Evolutionary conservation across 2,797 vertebrate genomes (phyloP).

Genomic region (Bryconaethiops microstoma): DNA sequence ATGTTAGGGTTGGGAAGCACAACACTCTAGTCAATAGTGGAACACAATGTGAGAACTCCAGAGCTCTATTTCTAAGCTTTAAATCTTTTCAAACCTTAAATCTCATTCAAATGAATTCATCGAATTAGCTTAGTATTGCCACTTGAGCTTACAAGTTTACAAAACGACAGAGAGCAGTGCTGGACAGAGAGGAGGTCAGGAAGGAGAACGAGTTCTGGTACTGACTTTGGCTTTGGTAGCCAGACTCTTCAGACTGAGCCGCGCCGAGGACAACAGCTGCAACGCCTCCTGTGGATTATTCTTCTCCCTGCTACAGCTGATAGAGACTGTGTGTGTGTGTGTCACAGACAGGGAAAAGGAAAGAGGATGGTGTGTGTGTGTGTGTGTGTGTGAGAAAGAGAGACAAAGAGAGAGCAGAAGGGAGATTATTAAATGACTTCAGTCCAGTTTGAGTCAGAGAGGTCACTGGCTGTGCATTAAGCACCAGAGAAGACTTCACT

Average conservation of each 20-base stretch:
- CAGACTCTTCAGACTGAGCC: constrained; percentile 88
- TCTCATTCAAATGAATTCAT: not conserved
- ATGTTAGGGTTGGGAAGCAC: no score
- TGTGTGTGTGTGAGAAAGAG: no score
- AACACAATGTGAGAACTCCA: not conserved
- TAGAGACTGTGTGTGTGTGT: constrained; percentile 77
- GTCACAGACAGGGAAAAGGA: constrained; percentile 27
- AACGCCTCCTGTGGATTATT: constrained; percentile 81
- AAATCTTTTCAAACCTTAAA: not conserved
- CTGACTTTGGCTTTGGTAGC: constrained; percentile 90
- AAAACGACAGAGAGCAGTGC: not conserved
- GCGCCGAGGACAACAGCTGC: constrained; percentile 88
- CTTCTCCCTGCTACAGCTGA: constrained; percentile 86
- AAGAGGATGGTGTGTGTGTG: not conserved
- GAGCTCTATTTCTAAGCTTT: not conserved
- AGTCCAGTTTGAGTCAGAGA: constrained; percentile 12
- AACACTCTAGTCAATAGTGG: no score
- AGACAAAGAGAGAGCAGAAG: no score
- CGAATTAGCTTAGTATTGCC: not conserved
- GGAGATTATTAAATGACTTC: constrained; percentile 2
- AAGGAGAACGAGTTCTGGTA: not conserved
- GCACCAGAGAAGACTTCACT: not conserved
- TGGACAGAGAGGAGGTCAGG: not conserved
- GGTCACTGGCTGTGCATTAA: constrained; percentile 26
- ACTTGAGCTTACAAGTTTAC: not conserved